Evolutionary conservation across 2,797 vertebrate species (phyloP).

Genomic region (Falco rusticolus): DNA sequence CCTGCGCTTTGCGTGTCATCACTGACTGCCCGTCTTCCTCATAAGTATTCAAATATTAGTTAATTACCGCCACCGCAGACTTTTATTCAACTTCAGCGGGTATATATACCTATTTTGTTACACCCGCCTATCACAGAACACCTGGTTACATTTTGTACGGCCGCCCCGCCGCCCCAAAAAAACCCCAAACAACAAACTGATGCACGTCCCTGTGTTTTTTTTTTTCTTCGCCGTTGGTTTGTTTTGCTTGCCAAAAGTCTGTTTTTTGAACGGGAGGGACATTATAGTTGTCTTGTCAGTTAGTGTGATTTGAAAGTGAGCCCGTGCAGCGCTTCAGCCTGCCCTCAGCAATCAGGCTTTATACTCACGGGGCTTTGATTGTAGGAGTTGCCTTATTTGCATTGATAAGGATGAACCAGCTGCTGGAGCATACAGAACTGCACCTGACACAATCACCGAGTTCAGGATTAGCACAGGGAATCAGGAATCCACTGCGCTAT

Average conservation of each 20-base stretch:
- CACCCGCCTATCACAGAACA: background rate
- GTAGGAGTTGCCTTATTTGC: constrained; percentile 86
- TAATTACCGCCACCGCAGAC: background rate
- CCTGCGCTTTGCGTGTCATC: background rate
- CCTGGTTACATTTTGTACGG: background rate
- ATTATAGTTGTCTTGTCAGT: constrained; percentile 73
- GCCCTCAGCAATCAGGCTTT: constrained; percentile 81
- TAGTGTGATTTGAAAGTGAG: constrained; percentile 80
- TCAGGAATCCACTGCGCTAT: constrained; percentile 63
- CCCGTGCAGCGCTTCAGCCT: constrained; percentile 68
- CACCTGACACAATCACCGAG: constrained; percentile 79
- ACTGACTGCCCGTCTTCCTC: background rate
- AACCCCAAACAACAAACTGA: background rate
- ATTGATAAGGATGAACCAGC: constrained; percentile 85
- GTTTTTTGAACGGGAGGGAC: constrained; percentile 41
- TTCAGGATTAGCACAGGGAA: constrained; percentile 75
- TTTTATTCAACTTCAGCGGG: background rate
- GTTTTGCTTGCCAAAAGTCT: constrained; percentile 48
- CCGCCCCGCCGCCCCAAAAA: background rate
- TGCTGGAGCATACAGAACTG: constrained; percentile 78
- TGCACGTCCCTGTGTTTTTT: background rate
- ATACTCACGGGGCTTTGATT: constrained; percentile 79
- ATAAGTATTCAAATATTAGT: background rate
- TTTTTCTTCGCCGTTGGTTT: background rate
- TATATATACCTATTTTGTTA: background rate